These are phyloP conservation scores for Oligia latruncula DNA, from an alignment of 2,888 invertebrate genomes.

Conservation along the genomic window DNA sequence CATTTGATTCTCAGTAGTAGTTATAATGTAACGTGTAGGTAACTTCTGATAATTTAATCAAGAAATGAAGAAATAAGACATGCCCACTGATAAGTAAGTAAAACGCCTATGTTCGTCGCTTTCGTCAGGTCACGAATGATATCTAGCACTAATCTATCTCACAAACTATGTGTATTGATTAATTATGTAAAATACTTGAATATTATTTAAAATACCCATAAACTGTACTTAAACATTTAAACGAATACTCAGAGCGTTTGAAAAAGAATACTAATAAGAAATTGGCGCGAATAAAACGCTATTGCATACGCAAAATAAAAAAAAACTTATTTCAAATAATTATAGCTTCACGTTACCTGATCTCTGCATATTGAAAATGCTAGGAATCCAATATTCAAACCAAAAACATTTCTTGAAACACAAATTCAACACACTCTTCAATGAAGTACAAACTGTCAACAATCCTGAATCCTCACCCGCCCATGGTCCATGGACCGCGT, in stretches of 20 bases:
- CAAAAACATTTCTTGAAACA: slow-evolving; percentile 85
- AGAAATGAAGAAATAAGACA: not conserved
- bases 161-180: slow-evolving; percentile 9
- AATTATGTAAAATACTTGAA: not conserved
- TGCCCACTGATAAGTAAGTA: not conserved
- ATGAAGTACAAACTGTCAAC: slow-evolving; percentile 82
- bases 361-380: slow-evolving; percentile 86
- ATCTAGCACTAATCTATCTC: not conserved
- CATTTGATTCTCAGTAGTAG: not conserved
- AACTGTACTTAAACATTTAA: slow-evolving; percentile 50
- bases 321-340: slow-evolving; percentile 34
- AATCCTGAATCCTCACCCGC: slow-evolving; percentile 83
- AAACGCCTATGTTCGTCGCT: slow-evolving; percentile 5
- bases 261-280: slow-evolving; percentile 36
- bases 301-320: slow-evolving; percentile 1
- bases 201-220: not conserved
- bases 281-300: slow-evolving; percentile 70
- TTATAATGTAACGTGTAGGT: not conserved
- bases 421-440: slow-evolving; percentile 79
- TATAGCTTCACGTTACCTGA: slow-evolving; percentile 79
- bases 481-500: slow-evolving; percentile 82
- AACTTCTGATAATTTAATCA: slow-evolving; percentile 2
- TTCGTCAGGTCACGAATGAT: not conserved
- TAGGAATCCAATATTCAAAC: slow-evolving; percentile 79
- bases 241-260: slow-evolving; percentile 39